Base-by-base conservation (phyloP, 2,888 invertebrate genomes). In the Halictus quadricinctus region DNA sequence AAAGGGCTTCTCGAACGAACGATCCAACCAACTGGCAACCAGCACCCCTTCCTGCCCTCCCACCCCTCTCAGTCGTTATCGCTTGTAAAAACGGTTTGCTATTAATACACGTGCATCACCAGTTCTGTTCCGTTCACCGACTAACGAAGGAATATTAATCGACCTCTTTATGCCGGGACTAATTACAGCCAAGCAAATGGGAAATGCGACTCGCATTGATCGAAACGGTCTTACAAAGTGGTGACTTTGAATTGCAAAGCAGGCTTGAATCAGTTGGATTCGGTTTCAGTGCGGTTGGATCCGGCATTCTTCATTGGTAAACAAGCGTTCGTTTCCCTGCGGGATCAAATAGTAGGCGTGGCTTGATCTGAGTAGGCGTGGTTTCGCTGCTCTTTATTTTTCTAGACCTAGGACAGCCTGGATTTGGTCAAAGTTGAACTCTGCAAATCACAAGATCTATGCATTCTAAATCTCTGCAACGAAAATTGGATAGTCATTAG, bases 111-210 rank as follows among this genome's bases (percentile, higher is more conserved):
- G 10, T 36, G 48, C 36, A 15, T 46, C 72, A 43, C 15, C 3
- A 50, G 76, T 29, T 75, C 29, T 21, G 21, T 50, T 50, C 75
- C n/a, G 25, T 58, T 12, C 18, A 66, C 25, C n/a, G 41, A 29
- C 66, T 85, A 85, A 85, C 75, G 82, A 85, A 85, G 46, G 74
- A 74, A 80, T 81, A 81, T 87, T 85, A 83, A 83, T 87, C 72
- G 46, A 15, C 60, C 78, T 29, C 64, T 46, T 79, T 73, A 36
- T 15, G 54, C 43, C 66, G 76, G 46, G 73, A n/a, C 21, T 81
- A 81, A 86, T 85, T 80, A 54, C 58, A 60, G 43, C 25, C 60
- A 50, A 64, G 48, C 18, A 29, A 76, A 74, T 2, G 13, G 12
- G 13, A 73, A 72, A 79, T 74, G 60, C 48, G 43, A 12, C 73